Evolutionary conservation across 1,140 invertebrate genomes (phyloP).

Genomic region (Cyclina sinensis): DNA sequence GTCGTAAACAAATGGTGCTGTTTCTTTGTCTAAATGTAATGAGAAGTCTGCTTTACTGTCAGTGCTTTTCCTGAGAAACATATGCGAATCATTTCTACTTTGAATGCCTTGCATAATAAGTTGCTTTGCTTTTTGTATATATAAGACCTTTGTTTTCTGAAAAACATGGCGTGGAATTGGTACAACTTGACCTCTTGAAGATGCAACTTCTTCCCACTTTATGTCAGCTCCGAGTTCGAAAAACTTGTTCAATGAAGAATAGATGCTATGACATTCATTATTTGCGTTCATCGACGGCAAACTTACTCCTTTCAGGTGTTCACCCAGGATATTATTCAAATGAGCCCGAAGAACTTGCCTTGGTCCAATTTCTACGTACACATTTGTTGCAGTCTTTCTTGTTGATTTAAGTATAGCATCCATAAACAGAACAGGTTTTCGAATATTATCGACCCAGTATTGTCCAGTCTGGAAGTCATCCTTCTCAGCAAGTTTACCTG

Average conservation of each 20-base stretch:
- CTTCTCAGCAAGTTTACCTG: neutral
- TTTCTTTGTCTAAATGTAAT: conserved; percentile 31
- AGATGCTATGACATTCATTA: conserved; percentile 41
- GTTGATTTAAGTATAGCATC: neutral
- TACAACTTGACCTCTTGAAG: neutral
- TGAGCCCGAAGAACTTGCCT: conserved; percentile 22
- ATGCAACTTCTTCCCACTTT: conserved; percentile 44
- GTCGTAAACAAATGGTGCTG: conserved; percentile 68
- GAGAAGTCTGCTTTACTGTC: conserved; percentile 15
- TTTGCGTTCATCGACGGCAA: conserved; percentile 74
- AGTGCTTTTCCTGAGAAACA: conserved; percentile 30
- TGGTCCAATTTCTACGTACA: conserved; percentile 48
- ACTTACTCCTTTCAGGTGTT: conserved; percentile 60
- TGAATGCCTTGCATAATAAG: conserved; percentile 40
- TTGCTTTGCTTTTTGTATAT: conserved; percentile 32
- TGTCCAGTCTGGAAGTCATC: neutral
- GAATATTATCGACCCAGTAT: conserved; percentile 41
- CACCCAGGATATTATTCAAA: conserved; percentile 69
- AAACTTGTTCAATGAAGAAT: conserved; percentile 27
- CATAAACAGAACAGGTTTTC: conserved; percentile 24
- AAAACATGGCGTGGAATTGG: conserved; percentile 51
- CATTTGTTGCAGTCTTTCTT: neutral
- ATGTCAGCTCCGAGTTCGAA: conserved; percentile 56
- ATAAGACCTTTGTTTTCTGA: conserved; percentile 20
- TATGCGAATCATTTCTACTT: neutral